Conservation (phyloP, 2,797 vertebrate species). For the Agapornis canus region DNA sequence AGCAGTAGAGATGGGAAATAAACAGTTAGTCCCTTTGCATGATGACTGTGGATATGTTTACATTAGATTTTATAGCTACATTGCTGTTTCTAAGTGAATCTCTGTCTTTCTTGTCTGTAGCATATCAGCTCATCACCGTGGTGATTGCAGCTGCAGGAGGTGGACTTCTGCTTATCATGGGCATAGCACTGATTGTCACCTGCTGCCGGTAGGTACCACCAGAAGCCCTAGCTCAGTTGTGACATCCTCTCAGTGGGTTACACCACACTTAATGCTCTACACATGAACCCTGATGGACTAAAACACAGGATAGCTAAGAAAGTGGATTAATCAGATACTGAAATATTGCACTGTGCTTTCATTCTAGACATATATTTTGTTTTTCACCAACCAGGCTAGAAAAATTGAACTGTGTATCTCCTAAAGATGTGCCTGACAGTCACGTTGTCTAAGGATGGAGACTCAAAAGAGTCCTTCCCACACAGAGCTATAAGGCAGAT, state of each 20-base stretch:
- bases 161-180: slow-evolving; percentile 88
- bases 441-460: neutral
- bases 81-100: neutral
- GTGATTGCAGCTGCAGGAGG: slow-evolving; percentile 93
- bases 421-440: neutral
- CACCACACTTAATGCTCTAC: neutral
- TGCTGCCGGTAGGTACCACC: slow-evolving; percentile 88
- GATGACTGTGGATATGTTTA: neutral
- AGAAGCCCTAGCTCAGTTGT: rapidly evolving
- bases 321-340: neutral
- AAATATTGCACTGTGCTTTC: neutral
- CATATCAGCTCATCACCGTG: slow-evolving; percentile 94
- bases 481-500: neutral
- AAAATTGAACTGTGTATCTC: neutral
- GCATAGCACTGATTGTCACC: slow-evolving; percentile 88
- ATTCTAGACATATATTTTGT: neutral
- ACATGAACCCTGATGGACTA: neutral
- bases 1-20: neutral
- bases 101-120: slow-evolving; percentile 68
- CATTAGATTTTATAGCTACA: neutral
- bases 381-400: neutral
- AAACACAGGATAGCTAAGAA: neutral
- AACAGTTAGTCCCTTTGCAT: neutral
- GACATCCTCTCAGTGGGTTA: neutral
- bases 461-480: neutral